These are phyloP conservation scores for Toxotes jaculatrix DNA, from an alignment of 2,113 vertebrate species.

Conservation along the genomic window DNA sequence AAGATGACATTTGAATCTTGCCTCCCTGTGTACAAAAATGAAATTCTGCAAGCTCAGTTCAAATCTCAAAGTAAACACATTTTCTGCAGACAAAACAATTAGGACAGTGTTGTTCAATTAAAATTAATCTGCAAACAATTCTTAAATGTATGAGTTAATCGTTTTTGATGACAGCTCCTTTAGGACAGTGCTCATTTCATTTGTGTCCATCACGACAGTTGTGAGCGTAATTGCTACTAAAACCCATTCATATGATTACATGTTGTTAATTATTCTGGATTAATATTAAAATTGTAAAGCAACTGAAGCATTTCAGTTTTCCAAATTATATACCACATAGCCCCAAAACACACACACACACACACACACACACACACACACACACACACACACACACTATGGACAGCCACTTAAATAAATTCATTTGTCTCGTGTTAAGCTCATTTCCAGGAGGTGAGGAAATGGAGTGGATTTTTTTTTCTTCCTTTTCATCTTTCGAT, in stretches of 20 bases:
- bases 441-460: constrained; percentile 79
- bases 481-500: constrained; percentile 77
- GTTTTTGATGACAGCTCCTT: constrained; percentile 29
- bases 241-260: constrained; percentile 34
- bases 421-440: constrained; percentile 80
- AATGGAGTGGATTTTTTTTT: constrained; percentile 76
- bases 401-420: constrained; percentile 76
- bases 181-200: constrained; percentile 29
- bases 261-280: constrained; percentile 28
- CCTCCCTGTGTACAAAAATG: background rate
- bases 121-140: constrained; percentile 42
- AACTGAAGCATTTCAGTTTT: constrained; percentile 27
- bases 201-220: constrained; percentile 11
- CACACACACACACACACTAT: constrained; percentile 39
- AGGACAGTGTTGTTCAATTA: constrained; percentile 12
- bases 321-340: constrained; percentile 23
- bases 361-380: no score
- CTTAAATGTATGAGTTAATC: constrained; percentile 27
- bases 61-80: background rate
- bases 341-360: constrained; percentile 53
- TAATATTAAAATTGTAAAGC: constrained; percentile 31
- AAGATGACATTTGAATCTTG: background rate
- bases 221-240: constrained; percentile 20
- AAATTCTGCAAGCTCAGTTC: background rate
- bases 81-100: constrained; percentile 22